These are phyloP conservation scores for Beris morrisii DNA, from an alignment of 2,888 invertebrate species.

Conservation along the genomic window DNA sequence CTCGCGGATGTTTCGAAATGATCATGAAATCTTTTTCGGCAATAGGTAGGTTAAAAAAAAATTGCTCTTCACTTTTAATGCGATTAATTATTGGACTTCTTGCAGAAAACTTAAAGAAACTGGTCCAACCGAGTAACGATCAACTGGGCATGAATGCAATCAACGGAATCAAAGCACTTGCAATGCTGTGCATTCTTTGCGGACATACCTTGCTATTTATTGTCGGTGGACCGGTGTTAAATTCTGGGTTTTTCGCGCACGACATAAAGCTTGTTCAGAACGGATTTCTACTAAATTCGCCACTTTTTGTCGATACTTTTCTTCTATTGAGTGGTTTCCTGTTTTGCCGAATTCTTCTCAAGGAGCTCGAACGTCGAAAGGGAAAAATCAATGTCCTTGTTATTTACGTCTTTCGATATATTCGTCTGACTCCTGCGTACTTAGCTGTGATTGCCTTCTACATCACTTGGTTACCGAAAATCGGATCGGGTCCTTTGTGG, in stretches of 20 bases:
- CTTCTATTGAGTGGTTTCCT: constrained; percentile 71
- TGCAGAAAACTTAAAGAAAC: constrained; percentile 49
- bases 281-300: constrained; percentile 67
- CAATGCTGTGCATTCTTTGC: constrained; percentile 68
- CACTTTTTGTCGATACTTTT: constrained; percentile 73
- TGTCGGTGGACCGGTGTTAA: constrained; percentile 68
- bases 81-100: constrained; percentile 3
- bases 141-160: constrained; percentile 66
- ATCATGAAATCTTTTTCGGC: constrained; percentile 49
- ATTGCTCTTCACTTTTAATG: constrained; percentile 4
- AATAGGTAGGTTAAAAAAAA: constrained; percentile 44
- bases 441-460: constrained; percentile 71
- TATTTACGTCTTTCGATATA: constrained; percentile 67
- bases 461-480: constrained; percentile 69
- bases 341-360: constrained; percentile 66
- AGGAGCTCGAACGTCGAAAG: constrained; percentile 68
- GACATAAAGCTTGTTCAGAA: constrained; percentile 61
- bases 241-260: constrained; percentile 62
- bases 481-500: constrained; percentile 78
- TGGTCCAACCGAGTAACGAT: constrained; percentile 55
- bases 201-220: constrained; percentile 70
- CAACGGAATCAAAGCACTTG: constrained; percentile 66
- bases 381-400: constrained; percentile 65
- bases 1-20: constrained; percentile 43
- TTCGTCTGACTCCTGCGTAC: constrained; percentile 76